Percentiles rank a stretch among this genome's conserved stretches.
Evolutionary conservation across 2,113 vertebrate genomes (phyloP).

Genomic region (Lonchura striata): DNA sequence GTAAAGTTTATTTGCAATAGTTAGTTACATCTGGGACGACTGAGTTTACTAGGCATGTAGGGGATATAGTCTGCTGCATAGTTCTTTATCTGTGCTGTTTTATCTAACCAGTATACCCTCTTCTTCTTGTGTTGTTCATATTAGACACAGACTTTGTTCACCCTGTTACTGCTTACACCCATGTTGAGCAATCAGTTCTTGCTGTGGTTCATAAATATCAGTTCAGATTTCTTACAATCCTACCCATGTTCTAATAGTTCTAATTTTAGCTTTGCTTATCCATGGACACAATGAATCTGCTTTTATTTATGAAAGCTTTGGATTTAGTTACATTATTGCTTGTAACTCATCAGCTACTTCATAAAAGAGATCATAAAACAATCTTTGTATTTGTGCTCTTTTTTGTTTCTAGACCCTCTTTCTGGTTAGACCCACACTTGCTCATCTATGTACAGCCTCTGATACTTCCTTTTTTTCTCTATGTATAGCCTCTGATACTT

Average conservation of each 20-base stretch:
- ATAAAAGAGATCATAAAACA: background rate
- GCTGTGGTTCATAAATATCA: background rate
- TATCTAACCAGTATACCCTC: background rate
- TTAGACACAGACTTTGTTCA: background rate
- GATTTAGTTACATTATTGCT: background rate
- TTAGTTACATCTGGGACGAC: background rate
- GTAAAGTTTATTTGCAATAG: background rate
- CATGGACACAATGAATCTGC: fast-evolving
- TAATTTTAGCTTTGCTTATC: background rate
- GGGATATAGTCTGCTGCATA: background rate
- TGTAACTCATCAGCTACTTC: background rate
- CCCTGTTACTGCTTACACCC: background rate
- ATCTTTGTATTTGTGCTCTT: background rate
- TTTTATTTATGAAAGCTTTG: background rate
- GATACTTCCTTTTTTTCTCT: background rate
- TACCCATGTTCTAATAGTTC: background rate
- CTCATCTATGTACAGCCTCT: background rate
- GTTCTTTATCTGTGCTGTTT: background rate
- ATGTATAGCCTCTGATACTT: background rate
- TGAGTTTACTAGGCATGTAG: background rate
- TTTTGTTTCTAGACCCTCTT: background rate
- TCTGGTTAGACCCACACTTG: background rate
- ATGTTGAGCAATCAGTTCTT: background rate
- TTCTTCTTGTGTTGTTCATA: background rate
- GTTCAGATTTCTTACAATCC: background rate